Base-by-base conservation (phyloP, 2,888 invertebrate species). In the Drosophila kanekoi region DNA sequence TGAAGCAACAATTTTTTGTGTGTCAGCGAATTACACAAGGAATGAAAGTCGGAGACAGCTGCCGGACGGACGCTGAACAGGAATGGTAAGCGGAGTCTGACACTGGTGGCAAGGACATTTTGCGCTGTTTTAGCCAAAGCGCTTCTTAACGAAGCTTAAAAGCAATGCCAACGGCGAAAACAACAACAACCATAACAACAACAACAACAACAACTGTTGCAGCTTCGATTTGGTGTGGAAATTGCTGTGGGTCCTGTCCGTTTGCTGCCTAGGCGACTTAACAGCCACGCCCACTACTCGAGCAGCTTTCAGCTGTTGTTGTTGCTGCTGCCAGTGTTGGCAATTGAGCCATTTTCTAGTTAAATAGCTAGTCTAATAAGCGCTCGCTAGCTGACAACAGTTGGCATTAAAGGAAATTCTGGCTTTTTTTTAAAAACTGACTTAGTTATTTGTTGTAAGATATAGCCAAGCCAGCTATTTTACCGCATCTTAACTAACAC, bases 71-170 rank as follows among this genome's bases (percentile, higher is more conserved):
- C n/a, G n/a, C 38, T 48, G 32, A 8, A 40, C 11, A 56, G 38
- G 68, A 35, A 13, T 41, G 43, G 37, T 16, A 2, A 23, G 16
- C 37, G 9, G 44, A 9, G 3, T 33, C 41, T 38, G 35, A 16
- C 44, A 40, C 48, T 53, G 20, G 53, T 43, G 38, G 62, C 77
- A 68, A 74, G 82, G 67, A 72, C 79, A 87, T 74, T 81, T 71
- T 57, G 73, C 63, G 71, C 72, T 73, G 88, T 86, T 76, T 81
- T 77, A 28, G 65, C 62, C 47, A 85, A 85, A 79, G 79, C 79
- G 72, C 62, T 79, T 78, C 83, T 82, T 82, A 88, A 75, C 74
- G 82, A 74, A 82, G 89, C 83, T 83, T 88, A 84, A 88, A 77
- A 83, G 89, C 83, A 83, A 72, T 66, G 69, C 71, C 77, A 79